A percentile compares a stretch with the other conserved stretches of the same genome.
Conservation (phyloP, 2,113 vertebrate species). For the Orthochromis indermauri region DNA sequence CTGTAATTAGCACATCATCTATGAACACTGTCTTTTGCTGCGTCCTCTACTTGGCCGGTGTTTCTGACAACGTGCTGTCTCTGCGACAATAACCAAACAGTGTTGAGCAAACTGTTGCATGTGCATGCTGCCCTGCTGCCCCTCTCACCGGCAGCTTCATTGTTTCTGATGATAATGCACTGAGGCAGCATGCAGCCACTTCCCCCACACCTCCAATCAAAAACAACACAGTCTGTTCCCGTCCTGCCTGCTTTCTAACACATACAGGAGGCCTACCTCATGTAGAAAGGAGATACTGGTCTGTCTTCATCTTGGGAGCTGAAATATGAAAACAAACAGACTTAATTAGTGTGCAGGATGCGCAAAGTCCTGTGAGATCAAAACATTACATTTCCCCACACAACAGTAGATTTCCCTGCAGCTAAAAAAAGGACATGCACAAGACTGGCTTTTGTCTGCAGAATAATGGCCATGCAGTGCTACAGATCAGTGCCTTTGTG, state of each 20-base stretch:
- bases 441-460: slow-evolving; percentile 57
- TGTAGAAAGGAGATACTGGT: slow-evolving; percentile 87
- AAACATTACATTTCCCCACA: background rate
- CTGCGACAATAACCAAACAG: background rate
- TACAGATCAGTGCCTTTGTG: slow-evolving; percentile 52
- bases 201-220: slow-evolving; percentile 17
- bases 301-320: slow-evolving; percentile 85
- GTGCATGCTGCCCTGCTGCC: slow-evolving; percentile 1
- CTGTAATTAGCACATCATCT: background rate
- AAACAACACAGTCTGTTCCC: slow-evolving; percentile 15
- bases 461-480: slow-evolving; percentile 54
- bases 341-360: background rate
- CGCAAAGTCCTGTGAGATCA: background rate
- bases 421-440: slow-evolving; percentile 28
- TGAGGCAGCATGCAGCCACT: background rate
- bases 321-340: slow-evolving; percentile 37
- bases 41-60: background rate
- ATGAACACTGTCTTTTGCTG: background rate
- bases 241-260: background rate
- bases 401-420: background rate
- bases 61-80: background rate
- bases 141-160: slow-evolving; percentile 8
- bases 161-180: slow-evolving; percentile 43
- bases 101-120: slow-evolving; percentile 20
- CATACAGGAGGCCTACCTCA: slow-evolving; percentile 74